Evolutionary conservation across 2,797 vertebrate species (phyloP).

Genomic region (Gambelia wislizenii): DNA sequence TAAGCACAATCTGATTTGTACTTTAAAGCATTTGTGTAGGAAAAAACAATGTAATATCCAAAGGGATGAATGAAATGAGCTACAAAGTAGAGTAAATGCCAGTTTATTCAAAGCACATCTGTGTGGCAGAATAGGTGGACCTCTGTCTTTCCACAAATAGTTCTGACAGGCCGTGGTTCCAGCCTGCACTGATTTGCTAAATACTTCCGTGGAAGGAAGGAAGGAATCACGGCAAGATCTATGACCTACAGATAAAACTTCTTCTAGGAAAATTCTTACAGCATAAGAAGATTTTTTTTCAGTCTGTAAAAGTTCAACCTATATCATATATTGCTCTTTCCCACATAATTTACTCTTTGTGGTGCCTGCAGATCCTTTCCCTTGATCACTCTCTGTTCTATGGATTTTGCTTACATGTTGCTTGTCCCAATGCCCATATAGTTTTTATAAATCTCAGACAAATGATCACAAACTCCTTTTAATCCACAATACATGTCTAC

Average conservation of each 20-base stretch:
- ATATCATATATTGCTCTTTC: not conserved
- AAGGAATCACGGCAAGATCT: not conserved
- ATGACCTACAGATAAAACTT: not conserved
- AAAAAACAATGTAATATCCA: not conserved
- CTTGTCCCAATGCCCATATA: not conserved
- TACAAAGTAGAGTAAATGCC: not conserved
- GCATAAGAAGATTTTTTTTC: not conserved
- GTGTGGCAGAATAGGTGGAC: not conserved
- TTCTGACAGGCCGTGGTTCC: not conserved
- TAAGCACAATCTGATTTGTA: constrained; percentile 24
- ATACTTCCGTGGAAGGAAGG: not conserved
- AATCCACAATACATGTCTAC: not conserved
- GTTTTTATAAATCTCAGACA: not conserved
- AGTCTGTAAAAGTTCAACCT: not conserved
- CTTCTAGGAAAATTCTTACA: not conserved
- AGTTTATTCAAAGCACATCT: not conserved
- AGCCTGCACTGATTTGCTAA: not conserved
- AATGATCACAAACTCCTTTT: not conserved
- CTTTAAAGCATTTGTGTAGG: constrained; percentile 24
- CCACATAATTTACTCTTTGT: not conserved
- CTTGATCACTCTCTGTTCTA: not conserved
- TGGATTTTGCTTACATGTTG: not conserved
- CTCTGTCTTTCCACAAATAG: too few species aligned
- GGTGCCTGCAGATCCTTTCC: not conserved
- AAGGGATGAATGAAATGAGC: not conserved